Evolutionary conservation across 2,888 invertebrate genomes (phyloP), one percentile per base, ranked within the genome.

Genomic region (Xylota segnis): DNA sequence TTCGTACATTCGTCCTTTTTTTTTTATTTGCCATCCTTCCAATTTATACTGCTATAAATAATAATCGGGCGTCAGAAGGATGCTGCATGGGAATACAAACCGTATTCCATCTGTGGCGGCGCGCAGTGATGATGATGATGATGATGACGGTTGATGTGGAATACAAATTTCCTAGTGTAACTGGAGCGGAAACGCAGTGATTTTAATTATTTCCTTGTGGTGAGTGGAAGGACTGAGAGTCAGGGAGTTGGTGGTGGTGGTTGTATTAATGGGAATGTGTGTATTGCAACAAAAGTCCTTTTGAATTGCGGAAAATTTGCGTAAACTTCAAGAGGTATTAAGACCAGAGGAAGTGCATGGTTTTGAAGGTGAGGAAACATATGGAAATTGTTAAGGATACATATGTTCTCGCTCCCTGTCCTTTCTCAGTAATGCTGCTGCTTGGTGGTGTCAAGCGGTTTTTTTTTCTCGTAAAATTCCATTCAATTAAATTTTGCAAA

Each of bases 151-250:
- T 14, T 58, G 63, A 65, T 79, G 71, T 68, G 72, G 52, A 71
- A 72, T 54, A 77, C 65, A 76, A 82, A 61, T 71, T 76, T 61
- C 43, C 54, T 16, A 32, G 32, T 75, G 65, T 81, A 81, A 81
- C 81, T 84, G 52, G 84, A 81, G 75, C 84, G 84, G 84, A 84
- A 84, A 84, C 50, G 34, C 59, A 54, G 75, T 71, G 81, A 81
- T 84, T 81, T 81, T 84, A 83, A 83, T 83, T 83, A 79, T 83
- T 83, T 83, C 83, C 78, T 79, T 58, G 79, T 45, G 68, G 74
- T 79, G 56, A 83, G 74, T 71, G 70, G 34, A 47, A 27, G 27
- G 59, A 61, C 40, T 65, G 54, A 78, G 37, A 52, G 40, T 70
- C 29, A 34, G 40, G 40, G 45, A 29, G 54, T 14, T 37, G n/a